phyloP scores from a whole-genome alignment of 2,113 vertebrate species.

The Saguinus imperator region DNA sequence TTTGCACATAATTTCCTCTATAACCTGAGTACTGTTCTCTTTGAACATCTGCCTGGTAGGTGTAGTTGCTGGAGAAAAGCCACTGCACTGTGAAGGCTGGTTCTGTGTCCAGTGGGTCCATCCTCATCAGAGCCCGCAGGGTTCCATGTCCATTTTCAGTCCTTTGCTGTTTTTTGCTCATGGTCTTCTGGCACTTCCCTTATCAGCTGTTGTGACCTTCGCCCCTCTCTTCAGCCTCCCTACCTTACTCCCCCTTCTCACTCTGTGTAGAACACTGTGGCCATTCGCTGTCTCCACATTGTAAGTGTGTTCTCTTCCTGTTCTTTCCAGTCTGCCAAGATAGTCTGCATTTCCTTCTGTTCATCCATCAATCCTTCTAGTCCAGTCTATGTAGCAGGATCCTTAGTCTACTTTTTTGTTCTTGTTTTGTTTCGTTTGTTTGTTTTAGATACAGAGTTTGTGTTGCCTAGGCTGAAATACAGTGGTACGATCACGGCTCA shows the following conservation, averaged over 20 bases:
- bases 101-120: fast-evolving
- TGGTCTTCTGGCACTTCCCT: not conserved
- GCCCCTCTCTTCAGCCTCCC: not conserved
- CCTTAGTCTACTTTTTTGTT: not conserved
- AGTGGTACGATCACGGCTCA: no score
- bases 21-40: not conserved
- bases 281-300: not conserved
- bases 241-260: not conserved
- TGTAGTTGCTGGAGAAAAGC: not conserved
- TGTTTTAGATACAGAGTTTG: no score
- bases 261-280: not conserved
- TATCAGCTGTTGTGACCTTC: not conserved
- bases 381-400: not conserved
- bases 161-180: not conserved
- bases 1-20: not conserved
- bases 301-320: not conserved
- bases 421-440: no score
- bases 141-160: not conserved
- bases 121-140: not conserved
- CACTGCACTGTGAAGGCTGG: not conserved
- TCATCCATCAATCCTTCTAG: not conserved
- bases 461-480: no score
- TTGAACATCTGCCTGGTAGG: not conserved
- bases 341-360: not conserved
- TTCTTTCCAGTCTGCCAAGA: not conserved